Evolutionary conservation across 1,140 invertebrate genomes (phyloP), one percentile per base, ranked within the genome.

Genomic region (Leptinotarsa texana): DNA sequence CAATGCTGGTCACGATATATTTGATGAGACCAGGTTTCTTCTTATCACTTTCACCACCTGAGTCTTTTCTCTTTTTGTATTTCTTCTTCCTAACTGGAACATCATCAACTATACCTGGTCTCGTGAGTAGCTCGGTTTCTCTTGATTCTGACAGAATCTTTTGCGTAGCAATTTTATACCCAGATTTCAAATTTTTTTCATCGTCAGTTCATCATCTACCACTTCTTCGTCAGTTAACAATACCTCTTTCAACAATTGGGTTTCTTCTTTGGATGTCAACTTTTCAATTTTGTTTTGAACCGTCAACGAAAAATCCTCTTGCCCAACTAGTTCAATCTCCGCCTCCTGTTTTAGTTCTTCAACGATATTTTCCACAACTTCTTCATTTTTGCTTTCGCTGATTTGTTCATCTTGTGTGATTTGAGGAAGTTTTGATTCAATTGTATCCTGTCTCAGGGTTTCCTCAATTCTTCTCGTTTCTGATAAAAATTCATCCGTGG

Each of bases 1-100:
- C 72, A 8, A 81, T 81, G 74, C 81, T 83, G 13, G 78, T 75
- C 5, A 80, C 76, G n/a, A 83, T 78, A 22, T 77, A 76, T 57
- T 75, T 77, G 48, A 83, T 79, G n/a, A 82, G 74, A 17, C 80
- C 76, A 0, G 80, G 74, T 74, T 76, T 77, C n/a, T 75, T 49
- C 70, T 76, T 73, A 18, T 76, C 78, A 61, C 49, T 8, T 63
- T 80, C 72, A 49, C 68, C 68, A 3, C 68, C 69, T 18, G 49
- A 69, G 47, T 73, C 75, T 74, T 74, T 77, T 22, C 17, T 17
- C 13, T 22, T 66, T 66, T 66, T 24, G 6, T n/a, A 6, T 15
- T 57, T 57, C 6, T 57, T 57, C 15, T 8, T 18, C 6, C 1
- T 57, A 13, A 15, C n/a, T 57, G 51, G 8, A 57, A 18, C 15